Percentiles rank a stretch among this genome's conserved stretches.
Evolutionary conservation across 2,113 vertebrate genomes (phyloP).

Genomic region (Columba janthina): DNA sequence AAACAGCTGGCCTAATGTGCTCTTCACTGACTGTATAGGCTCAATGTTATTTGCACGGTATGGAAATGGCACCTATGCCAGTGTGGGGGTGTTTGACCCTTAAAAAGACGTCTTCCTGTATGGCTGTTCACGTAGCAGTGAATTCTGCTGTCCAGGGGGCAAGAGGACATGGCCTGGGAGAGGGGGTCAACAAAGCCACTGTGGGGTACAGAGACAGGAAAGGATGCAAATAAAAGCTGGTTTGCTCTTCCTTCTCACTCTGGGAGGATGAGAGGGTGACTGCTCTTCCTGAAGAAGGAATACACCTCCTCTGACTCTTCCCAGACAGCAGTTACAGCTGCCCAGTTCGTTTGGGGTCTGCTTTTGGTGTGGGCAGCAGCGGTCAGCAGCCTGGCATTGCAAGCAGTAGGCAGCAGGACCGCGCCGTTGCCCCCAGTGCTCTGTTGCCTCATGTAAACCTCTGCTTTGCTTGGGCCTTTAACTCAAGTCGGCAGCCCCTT

Average conservation of each 20-base stretch:
- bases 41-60: background rate
- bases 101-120: background rate
- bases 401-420: background rate
- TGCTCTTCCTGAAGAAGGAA: background rate
- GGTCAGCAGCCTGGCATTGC: background rate
- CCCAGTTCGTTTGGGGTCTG: no score
- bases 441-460: background rate
- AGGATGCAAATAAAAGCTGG: background rate
- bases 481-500: background rate
- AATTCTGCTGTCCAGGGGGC: background rate
- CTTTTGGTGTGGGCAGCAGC: background rate
- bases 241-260: background rate
- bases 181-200: background rate
- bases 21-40: background rate
- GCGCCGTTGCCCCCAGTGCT: background rate
- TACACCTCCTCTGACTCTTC: background rate
- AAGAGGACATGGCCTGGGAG: background rate
- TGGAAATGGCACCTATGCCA: background rate
- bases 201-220: fast-evolving
- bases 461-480: background rate
- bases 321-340: background rate
- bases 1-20: background rate
- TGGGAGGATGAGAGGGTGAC: background rate
- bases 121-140: background rate
- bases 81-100: background rate